A percentile compares a stretch with the other conserved stretches of the same genome.
These are phyloP conservation scores for Sogatella furcifera DNA, from an alignment of 1,140 invertebrate genomes.

Conservation along the genomic window DNA sequence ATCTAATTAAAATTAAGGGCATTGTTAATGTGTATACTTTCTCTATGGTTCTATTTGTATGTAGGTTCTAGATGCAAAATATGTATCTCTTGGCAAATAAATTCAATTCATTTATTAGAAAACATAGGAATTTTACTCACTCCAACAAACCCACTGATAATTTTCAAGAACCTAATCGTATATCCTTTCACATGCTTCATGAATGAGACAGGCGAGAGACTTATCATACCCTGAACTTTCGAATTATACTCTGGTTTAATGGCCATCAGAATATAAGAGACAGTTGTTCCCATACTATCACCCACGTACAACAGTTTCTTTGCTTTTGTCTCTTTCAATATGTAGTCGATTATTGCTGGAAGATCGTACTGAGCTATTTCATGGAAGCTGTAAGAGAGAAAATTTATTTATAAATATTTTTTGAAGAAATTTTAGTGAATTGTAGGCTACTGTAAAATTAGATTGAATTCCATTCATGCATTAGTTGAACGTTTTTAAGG, in stretches of 20 bases:
- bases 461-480: no score
- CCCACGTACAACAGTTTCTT: conserved; percentile 40
- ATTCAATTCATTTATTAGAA: no score
- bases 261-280: conserved; percentile 39
- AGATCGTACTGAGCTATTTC: conserved; percentile 53
- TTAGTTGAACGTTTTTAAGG: no score
- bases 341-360: conserved; percentile 47
- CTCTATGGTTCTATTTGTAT: no score
- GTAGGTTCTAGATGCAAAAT: no score
- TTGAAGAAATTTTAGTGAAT: no score
- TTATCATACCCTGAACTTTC: conserved; percentile 33
- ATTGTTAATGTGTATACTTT: no score
- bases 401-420: no score
- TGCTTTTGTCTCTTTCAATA: conserved; percentile 39
- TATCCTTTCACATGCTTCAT: conserved; percentile 7
- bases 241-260: conserved; percentile 41
- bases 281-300: conserved; percentile 50
- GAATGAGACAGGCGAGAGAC: conserved; percentile 36
- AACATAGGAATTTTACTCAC: background rate
- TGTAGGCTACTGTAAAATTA: no score
- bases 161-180: conserved; percentile 20
- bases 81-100: no score
- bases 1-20: no score
- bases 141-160: conserved; percentile 13
- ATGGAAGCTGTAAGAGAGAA: conserved; percentile 29